A percentile compares a stretch with the other conserved stretches of the same genome.
Evolutionary conservation across 1,140 invertebrate species (phyloP).

Genomic region (Meteorus sp.): DNA sequence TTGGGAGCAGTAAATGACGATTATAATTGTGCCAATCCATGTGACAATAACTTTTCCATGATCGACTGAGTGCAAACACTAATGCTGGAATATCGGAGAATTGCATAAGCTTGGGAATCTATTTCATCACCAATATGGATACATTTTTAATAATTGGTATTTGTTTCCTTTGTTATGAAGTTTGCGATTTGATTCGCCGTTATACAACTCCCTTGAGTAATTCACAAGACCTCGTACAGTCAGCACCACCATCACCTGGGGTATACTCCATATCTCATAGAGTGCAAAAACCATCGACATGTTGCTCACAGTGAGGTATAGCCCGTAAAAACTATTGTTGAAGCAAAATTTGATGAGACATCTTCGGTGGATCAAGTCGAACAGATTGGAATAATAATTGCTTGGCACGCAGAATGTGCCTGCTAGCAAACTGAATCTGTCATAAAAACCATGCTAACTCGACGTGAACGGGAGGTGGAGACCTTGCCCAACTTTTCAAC

Average conservation of each 20-base stretch:
- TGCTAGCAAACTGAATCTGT: background rate
- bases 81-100: background rate
- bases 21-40: too few relatives aligned
- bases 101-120: too few relatives aligned
- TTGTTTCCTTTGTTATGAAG: constrained; percentile 62
- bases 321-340: background rate
- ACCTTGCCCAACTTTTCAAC: too few relatives aligned
- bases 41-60: too few relatives aligned
- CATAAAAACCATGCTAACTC: background rate
- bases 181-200: constrained; percentile 56
- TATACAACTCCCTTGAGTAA: constrained; percentile 43
- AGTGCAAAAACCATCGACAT: constrained; percentile 34
- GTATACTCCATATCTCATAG: constrained; percentile 53
- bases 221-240: constrained; percentile 32
- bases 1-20: too few relatives aligned
- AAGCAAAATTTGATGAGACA: background rate
- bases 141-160: constrained; percentile 61
- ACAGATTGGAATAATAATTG: too few relatives aligned
- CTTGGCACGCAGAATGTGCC: too few relatives aligned
- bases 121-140: constrained; percentile 52
- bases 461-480: background rate
- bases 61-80: background rate
- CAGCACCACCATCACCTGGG: constrained; percentile 36
- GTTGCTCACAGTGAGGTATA: constrained; percentile 35
- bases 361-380: too few relatives aligned